Percentiles rank a stretch among this genome's conserved stretches.
Conservation (phyloP, 2,113 vertebrate genomes). For the Pelusios castaneus region DNA sequence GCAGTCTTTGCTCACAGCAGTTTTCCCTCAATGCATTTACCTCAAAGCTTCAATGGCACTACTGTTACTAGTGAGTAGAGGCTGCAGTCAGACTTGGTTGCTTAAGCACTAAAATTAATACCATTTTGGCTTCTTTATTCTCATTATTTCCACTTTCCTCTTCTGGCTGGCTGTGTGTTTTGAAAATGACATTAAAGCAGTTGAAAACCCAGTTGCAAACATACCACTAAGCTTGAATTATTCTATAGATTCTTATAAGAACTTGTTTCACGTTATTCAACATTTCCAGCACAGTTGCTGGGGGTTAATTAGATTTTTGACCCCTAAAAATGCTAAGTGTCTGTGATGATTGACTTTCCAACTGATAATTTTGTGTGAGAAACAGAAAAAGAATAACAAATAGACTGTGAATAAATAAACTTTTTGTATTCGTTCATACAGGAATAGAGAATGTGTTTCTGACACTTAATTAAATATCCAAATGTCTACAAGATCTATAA, state of each 20-base stretch:
- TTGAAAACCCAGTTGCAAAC: constrained; percentile 27
- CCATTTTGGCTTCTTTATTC: background rate
- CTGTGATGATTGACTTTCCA: constrained; percentile 76
- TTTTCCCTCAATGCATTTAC: background rate
- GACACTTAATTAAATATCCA: constrained; percentile 82
- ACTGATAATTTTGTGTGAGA: constrained; percentile 72
- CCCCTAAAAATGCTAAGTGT: constrained; percentile 75
- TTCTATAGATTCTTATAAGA: constrained; percentile 43
- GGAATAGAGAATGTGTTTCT: constrained; percentile 70
- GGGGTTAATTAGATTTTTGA: constrained; percentile 82
- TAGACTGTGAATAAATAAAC: constrained; percentile 68
- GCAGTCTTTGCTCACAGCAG: background rate
- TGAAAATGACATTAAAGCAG: constrained; percentile 62
- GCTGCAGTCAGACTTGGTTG: background rate
- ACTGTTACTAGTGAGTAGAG: background rate
- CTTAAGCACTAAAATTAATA: background rate
- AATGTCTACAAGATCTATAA: constrained; percentile 76
- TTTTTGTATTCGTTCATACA: constrained; percentile 59
- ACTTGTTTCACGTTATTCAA: constrained; percentile 52
- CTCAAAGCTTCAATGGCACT: background rate
- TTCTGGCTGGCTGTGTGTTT: background rate
- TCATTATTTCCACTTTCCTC: background rate
- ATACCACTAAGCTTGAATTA: constrained; percentile 6
- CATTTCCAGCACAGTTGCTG: constrained; percentile 69
- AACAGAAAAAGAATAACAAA: constrained; percentile 77